Evolutionary conservation across 1,140 invertebrate genomes (phyloP), one percentile per base, ranked within the genome.

Genomic region (Eumeta japonica): DNA sequence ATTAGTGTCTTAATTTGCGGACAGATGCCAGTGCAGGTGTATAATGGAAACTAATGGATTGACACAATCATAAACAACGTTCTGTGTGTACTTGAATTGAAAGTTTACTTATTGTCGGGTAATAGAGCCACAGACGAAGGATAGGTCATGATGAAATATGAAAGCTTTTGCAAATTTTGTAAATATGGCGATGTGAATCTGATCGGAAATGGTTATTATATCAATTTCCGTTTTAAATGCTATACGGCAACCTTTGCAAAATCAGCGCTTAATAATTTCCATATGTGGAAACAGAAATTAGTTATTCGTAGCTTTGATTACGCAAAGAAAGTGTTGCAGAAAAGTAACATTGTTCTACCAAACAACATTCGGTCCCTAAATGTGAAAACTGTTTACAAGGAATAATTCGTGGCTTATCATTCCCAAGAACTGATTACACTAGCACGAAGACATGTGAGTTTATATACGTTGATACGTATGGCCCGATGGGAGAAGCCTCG

Each of bases 401-500:
- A 16, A 76, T 73, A 45, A 55, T 59, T 20, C 55, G 63, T 39
- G 10, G 60, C 18, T 37, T 45, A 16, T 40, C 54, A 0, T 72
- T 67, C 43, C 11, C 31, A 34, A 43, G 15, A n/a, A 48, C 52
- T 35, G 45, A 58, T 16, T 36, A 35, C 0, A 49, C 14, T 30
- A 44, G 45, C 13, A 47, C 42, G 0, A 41, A 37, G 37, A 28
- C 46, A 15, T 58, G 65, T 36, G 63, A 76, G 36, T 17, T 74
- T 9, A 60, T 78, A 19, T 65, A 76, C 44, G 50, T 46, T 5
- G 73, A 79, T 55, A 45, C 73, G 0, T 70, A 68, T 39, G 53
- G 49, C 14, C 56, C 52, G 1, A 52, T 59, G 41, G 43, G 46
- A 14, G 33, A 15, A n/a, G 14, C 37, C 4, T 75, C 66, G 1